phyloP scores from a whole-genome alignment of 2,113 vertebrate genomes.

The Willisornis vidua region DNA sequence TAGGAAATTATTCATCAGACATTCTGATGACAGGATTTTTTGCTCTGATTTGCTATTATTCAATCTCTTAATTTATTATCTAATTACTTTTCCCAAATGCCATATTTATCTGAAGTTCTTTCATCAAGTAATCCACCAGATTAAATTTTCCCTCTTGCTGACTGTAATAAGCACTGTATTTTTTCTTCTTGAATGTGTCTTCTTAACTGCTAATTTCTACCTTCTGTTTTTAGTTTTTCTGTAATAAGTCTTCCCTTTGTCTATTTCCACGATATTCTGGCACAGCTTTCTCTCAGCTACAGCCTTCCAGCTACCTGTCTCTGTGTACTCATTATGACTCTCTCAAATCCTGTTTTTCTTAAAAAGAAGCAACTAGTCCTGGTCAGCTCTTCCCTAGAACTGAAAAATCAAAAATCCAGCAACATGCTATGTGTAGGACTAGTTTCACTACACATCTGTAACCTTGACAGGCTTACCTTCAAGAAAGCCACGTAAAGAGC shows the following conservation, averaged over 20 bases:
- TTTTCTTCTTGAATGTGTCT: not conserved
- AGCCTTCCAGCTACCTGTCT: not conserved
- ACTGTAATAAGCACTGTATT: not conserved
- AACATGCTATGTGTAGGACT: not conserved
- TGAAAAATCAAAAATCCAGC: not conserved
- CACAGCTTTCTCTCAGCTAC: not conserved
- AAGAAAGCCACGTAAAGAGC: not conserved
- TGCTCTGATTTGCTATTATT: not conserved
- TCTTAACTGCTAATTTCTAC: not conserved
- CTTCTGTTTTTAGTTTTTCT: not conserved
- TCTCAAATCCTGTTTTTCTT: not conserved
- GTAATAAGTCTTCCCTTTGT: not conserved
- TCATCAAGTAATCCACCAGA: not conserved
- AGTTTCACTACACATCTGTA: not conserved
- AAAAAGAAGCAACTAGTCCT: not conserved
- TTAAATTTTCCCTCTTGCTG: not conserved
- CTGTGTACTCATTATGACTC: not conserved
- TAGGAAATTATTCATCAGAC: not conserved
- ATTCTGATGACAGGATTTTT: not conserved
- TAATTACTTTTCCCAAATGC: constrained; percentile 23
- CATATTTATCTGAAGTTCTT: not conserved
- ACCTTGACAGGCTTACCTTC: not conserved
- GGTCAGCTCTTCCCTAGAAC: not conserved
- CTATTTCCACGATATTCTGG: not conserved
- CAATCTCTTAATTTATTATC: not conserved